These are phyloP conservation scores for Tiphia femorata DNA, from an alignment of 2,888 invertebrate genomes.

Conservation along the genomic window DNA sequence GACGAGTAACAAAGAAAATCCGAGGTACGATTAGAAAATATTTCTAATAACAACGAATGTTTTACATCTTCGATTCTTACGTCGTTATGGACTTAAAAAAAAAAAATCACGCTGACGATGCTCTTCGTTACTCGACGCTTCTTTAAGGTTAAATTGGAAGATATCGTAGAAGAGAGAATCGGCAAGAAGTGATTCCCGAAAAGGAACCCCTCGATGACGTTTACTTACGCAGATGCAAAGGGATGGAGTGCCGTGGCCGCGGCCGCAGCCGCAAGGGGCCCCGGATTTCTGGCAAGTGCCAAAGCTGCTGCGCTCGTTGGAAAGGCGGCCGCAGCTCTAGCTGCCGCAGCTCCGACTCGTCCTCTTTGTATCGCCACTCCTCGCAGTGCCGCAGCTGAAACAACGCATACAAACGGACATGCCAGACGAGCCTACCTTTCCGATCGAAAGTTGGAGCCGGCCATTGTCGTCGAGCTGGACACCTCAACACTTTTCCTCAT, in stretches of 20 bases:
- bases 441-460: neutral
- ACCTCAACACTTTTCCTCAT: neutral
- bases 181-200: too few relatives aligned
- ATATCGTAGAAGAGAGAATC: too few relatives aligned
- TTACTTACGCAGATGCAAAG: constrained; percentile 88
- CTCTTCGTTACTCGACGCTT: too few relatives aligned
- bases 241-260: constrained; percentile 86
- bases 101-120: too few relatives aligned
- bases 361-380: constrained; percentile 89
- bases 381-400: constrained; percentile 83
- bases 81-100: too few relatives aligned
- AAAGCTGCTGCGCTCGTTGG: constrained; percentile 82
- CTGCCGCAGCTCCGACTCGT: constrained; percentile 70
- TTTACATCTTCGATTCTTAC: too few relatives aligned
- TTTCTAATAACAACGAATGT: too few relatives aligned
- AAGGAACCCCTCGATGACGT: too few relatives aligned
- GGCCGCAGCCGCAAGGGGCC: constrained; percentile 77
- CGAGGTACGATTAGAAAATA: constrained; percentile 13
- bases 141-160: too few relatives aligned
- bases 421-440: constrained; percentile 32
- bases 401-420: constrained; percentile 50
- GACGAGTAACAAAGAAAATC: constrained; percentile 28
- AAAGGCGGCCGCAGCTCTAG: constrained; percentile 73
- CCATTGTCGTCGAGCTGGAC: neutral
- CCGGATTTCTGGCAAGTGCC: constrained; percentile 77